Base-by-base conservation (phyloP, 2,888 invertebrate species). In the Pterostichus madidus region DNA sequence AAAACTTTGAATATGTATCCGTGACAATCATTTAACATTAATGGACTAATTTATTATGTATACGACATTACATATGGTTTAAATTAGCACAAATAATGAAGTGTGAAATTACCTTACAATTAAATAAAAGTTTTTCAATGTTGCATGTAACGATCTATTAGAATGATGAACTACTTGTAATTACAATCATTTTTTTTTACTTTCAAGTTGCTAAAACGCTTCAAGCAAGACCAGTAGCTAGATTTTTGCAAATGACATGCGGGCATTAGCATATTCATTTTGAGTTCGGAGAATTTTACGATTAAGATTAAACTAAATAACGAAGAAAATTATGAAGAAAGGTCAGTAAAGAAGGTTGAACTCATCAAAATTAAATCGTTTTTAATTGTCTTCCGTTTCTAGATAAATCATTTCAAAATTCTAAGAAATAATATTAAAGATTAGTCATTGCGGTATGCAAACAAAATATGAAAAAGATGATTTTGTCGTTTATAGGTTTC, bases 291-390 rank as follows among this genome's bases (percentile, higher is more conserved):
- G 68, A 71, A 71, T 11, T 52, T 64, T 13, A 13, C 17, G 17
- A 71, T 71, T 71, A 71, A 64, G 24, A 24, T 24, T 24, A 24
- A 24, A 24, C 24, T 24, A 24, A 64, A 11, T 64, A 64, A 35
- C 35, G 39, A 71, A 71, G 44, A 71, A 44, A 71, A 71, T 71
- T 44, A 44, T 44, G 44, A 44, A 71, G 44, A 3, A 71, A 71
- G 68, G 68, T 71, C 68, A 71, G 44, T 8, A 71, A 44, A 71
- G 44, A 71, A 71, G 68, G 68, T 71, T 71, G 68, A 71, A 71
- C 68, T 71, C 68, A 71, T 71, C 68, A 71, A 35, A 71, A 71
- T 39, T 71, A 44, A 71, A 39, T 71, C 44, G 68, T 71, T 71
- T 71, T 44, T 71, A 44, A 71, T 71, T 71, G 24, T 17, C 44